phyloP scores from a whole-genome alignment of 2,113 vertebrate species.

The Budorcas taxicolor region DNA sequence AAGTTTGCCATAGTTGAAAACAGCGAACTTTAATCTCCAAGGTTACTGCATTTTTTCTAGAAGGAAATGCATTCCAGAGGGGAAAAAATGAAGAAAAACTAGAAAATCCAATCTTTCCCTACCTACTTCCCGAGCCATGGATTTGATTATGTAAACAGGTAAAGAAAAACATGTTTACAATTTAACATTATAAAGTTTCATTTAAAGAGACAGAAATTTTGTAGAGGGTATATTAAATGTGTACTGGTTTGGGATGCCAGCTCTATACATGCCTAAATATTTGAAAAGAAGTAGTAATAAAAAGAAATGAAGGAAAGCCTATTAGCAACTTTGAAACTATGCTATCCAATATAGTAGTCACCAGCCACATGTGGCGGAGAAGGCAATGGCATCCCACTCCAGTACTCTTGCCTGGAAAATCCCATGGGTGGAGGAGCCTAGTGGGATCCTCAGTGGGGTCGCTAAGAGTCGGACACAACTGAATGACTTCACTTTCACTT shows the following conservation, averaged over 20 bases:
- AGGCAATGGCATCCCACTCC: too few species aligned
- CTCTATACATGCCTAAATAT: background rate
- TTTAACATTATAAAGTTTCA: background rate
- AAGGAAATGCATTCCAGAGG: constrained; percentile 6
- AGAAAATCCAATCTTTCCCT: background rate
- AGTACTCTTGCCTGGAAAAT: too few species aligned
- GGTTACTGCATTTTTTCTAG: background rate
- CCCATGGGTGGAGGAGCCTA: too few species aligned
- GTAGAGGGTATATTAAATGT: background rate
- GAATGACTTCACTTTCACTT: too few species aligned
- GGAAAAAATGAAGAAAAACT: background rate
- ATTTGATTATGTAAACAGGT: background rate
- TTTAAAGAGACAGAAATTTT: background rate
- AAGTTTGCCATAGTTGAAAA: constrained; percentile 5
- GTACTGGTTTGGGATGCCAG: background rate
- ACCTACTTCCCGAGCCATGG: background rate
- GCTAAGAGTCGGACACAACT: too few species aligned
- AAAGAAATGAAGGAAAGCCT: background rate
- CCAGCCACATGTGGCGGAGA: background rate
- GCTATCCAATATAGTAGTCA: background rate
- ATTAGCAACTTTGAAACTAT: background rate
- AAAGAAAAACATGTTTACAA: background rate
- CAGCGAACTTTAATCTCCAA: background rate
- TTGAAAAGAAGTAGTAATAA: background rate
- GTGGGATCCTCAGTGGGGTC: too few species aligned